These are phyloP conservation scores for Ammospiza caudacuta DNA, from an alignment of 2,113 vertebrate genomes.

Conservation along the genomic window DNA sequence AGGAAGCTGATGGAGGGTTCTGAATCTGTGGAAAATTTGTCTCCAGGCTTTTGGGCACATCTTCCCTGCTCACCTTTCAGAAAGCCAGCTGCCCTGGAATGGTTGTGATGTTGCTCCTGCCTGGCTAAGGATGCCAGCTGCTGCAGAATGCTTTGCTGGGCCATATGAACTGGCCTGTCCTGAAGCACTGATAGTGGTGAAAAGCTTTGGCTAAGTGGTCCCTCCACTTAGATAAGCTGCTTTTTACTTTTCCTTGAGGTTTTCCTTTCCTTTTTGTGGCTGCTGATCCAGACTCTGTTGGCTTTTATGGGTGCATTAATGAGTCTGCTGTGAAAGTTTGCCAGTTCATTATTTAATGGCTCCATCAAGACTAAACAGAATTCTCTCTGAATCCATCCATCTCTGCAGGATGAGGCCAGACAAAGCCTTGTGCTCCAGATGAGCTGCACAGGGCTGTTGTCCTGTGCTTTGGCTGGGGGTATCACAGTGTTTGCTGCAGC, in stretches of 20 bases:
- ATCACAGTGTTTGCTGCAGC: rapidly evolving
- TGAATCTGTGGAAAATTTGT: neutral
- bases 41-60: neutral
- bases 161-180: neutral
- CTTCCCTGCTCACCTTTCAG: neutral
- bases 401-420: neutral
- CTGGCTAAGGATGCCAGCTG: neutral
- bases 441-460: neutral
- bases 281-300: neutral
- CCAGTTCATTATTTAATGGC: conserved; percentile 20
- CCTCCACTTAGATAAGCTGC: neutral
- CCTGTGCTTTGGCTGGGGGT: neutral
- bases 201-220: neutral
- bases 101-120: neutral
- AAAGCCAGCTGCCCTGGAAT: neutral
- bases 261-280: neutral
- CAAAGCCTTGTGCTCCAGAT: neutral
- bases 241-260: neutral
- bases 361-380: conserved; percentile 15
- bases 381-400: neutral
- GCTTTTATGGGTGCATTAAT: neutral
- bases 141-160: neutral
- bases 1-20: neutral
- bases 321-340: neutral
- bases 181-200: neutral